phyloP scores from a whole-genome alignment of 2,113 vertebrate species.

The Mirounga angustirostris region DNA sequence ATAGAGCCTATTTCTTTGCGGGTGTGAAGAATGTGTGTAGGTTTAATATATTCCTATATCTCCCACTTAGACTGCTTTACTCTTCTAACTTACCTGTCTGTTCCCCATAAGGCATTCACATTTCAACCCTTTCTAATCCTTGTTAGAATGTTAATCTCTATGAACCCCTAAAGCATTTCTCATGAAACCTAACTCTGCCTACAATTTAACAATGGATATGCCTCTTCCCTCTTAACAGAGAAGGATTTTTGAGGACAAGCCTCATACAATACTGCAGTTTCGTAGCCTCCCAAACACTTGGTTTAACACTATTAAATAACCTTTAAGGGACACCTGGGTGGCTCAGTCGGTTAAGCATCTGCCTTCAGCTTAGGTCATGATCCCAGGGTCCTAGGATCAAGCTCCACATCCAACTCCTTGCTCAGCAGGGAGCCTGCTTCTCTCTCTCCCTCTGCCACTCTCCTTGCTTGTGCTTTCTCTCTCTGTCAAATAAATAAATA shows the following conservation, averaged over 20 bases:
- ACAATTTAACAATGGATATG: not conserved
- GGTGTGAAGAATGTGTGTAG: not conserved
- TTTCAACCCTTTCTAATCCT: not conserved
- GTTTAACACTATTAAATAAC: not conserved
- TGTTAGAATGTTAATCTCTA: not conserved
- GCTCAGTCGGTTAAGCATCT: too few relatives aligned
- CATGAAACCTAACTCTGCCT: not conserved
- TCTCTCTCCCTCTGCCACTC: too few relatives aligned
- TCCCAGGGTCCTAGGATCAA: too few relatives aligned
- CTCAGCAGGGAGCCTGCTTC: too few relatives aligned
- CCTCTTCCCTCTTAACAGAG: not conserved
- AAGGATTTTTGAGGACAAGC: not conserved
- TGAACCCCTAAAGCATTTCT: not conserved
- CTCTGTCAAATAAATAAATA: too few relatives aligned
- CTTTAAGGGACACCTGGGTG: too few relatives aligned
- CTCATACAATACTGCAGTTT: not conserved
- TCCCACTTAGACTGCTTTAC: not conserved
- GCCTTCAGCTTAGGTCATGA: too few relatives aligned
- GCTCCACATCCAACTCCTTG: too few relatives aligned
- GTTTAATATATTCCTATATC: not conserved
- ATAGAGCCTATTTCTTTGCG: not conserved
- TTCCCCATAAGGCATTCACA: not conserved
- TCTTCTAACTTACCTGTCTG: not conserved
- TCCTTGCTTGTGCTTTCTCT: too few relatives aligned
- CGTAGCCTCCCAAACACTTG: too few relatives aligned